Conservation (phyloP, 2,797 vertebrate genomes). For the Scolopax rusticola region DNA sequence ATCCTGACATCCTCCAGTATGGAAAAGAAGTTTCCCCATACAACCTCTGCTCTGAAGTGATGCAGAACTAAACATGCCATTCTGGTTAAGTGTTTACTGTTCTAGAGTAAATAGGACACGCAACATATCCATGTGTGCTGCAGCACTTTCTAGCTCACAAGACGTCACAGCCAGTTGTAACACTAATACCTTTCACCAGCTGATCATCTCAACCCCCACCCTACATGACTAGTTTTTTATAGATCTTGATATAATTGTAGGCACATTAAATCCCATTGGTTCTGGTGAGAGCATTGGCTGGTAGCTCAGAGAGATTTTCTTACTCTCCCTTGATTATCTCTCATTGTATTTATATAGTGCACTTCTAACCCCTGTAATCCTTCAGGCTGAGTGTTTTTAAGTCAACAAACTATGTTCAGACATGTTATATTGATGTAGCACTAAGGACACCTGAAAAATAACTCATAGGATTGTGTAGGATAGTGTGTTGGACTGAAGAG, state of each 20-base stretch:
- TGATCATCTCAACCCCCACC: neutral
- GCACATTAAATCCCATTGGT: neutral
- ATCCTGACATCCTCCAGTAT: neutral
- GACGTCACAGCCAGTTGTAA: rapidly evolving
- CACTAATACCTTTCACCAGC: neutral
- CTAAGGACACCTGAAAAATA: neutral
- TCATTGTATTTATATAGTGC: neutral
- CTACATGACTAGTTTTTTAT: neutral
- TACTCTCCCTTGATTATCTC: neutral
- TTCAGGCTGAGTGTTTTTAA: neutral
- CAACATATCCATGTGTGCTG: neutral
- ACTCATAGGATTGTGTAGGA: neutral
- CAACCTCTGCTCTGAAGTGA: neutral
- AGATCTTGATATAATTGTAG: neutral
- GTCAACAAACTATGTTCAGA: neutral
- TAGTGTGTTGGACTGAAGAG: neutral
- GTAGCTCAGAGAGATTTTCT: neutral
- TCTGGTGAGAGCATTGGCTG: neutral
- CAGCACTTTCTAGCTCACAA: neutral
- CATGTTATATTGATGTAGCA: neutral
- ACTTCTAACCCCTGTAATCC: neutral
- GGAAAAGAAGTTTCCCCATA: neutral
- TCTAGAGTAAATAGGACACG: neutral
- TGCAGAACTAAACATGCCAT: neutral
- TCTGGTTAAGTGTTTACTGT: neutral